A percentile compares a stretch with the other conserved stretches of the same genome.
Conservation (phyloP, 2,113 vertebrate species). For the Aramus guarauna region DNA sequence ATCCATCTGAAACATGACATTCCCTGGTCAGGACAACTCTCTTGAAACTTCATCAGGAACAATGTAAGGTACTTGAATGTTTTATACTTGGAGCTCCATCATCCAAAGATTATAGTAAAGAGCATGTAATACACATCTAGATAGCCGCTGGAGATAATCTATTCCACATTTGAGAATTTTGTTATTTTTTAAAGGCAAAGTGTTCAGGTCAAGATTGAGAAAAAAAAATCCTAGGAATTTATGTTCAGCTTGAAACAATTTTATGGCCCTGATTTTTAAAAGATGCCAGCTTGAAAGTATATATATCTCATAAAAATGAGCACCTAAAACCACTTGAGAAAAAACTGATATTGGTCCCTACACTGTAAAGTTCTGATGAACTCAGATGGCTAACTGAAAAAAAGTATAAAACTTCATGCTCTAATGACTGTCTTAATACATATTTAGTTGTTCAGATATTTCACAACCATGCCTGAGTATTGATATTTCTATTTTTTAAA, state of each 20-base stretch:
- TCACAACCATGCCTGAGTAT: not conserved
- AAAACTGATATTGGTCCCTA: not conserved
- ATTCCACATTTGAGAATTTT: not conserved
- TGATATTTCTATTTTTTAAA: not conserved
- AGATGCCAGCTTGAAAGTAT: not conserved
- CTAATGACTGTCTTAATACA: not conserved
- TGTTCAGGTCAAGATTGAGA: not conserved
- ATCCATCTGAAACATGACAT: not conserved
- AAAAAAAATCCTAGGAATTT: not conserved
- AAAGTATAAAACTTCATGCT: not conserved
- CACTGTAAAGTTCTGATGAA: not conserved
- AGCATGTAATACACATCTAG: not conserved
- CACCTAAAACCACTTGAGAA: not conserved
- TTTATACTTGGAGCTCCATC: not conserved
- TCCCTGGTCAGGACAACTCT: not conserved
- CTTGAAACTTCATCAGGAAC: constrained; percentile 10
- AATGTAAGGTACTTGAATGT: not conserved
- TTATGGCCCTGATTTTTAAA: not conserved
- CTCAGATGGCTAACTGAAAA: not conserved
- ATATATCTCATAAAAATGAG: not conserved
- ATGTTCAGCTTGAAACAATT: not conserved
- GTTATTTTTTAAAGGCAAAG: not conserved
- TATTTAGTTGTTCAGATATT: not conserved
- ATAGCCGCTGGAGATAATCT: not conserved
- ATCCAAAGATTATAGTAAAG: not conserved